Evolutionary conservation across 2,797 vertebrate genomes (phyloP).

Genomic region (Limnodromus scolopaceus): DNA sequence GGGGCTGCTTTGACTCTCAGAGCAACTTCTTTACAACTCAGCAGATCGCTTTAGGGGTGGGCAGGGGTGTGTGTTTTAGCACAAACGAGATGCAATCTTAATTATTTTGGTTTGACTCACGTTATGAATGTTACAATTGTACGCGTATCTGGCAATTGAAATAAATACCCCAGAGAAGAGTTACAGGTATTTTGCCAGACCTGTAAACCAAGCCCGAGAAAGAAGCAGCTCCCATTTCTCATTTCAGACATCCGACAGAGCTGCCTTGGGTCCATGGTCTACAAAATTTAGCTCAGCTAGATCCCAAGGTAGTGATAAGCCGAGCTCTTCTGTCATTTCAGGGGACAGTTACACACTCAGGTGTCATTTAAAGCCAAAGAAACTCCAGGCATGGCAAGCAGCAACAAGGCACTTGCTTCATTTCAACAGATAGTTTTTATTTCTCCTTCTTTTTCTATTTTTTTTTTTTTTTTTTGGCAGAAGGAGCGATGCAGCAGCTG

Average conservation of each 20-base stretch:
- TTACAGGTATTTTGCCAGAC: background rate
- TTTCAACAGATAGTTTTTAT: background rate
- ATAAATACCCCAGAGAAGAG: background rate
- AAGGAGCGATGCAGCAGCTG: background rate
- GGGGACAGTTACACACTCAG: background rate
- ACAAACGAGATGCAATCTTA: background rate
- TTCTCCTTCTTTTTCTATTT: background rate
- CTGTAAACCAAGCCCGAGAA: background rate
- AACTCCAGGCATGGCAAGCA: background rate
- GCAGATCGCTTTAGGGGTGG: background rate
- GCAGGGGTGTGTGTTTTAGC: background rate
- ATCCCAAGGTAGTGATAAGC: background rate
- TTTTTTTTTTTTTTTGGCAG: background rate
- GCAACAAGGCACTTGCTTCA: background rate
- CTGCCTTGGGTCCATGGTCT: background rate
- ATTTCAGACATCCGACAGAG: background rate
- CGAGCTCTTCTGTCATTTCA: background rate
- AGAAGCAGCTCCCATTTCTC: background rate
- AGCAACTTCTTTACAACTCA: background rate
- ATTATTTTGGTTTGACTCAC: background rate
- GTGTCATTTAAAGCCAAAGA: background rate
- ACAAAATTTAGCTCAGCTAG: background rate
- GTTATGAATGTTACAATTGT: background rate
- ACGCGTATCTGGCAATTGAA: fast-evolving
- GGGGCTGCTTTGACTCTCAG: background rate